Percentiles rank a stretch among this genome's conserved stretches.
These are phyloP conservation scores for Esperia sulphurella DNA, from an alignment of 2,888 invertebrate species.

Conservation along the genomic window DNA sequence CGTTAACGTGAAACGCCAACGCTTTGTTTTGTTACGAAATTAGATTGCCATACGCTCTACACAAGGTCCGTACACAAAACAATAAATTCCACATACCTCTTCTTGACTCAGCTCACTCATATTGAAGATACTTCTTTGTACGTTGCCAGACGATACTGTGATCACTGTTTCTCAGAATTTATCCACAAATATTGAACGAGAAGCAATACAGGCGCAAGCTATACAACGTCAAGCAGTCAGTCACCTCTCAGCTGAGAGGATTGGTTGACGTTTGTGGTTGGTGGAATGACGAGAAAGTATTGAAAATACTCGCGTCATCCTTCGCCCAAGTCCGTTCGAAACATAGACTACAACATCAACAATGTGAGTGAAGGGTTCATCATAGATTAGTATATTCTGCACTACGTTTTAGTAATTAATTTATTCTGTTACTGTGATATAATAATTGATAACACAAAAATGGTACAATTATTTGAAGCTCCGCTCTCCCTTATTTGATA, in stretches of 20 bases:
- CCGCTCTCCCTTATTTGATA: too few relatives aligned
- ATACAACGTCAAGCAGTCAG: slow-evolving; percentile 74
- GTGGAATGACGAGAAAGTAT: slow-evolving; percentile 70
- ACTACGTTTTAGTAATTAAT: too few relatives aligned
- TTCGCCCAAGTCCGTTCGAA: slow-evolving; percentile 27
- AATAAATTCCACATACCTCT: slow-evolving; percentile 84
- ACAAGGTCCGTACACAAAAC: slow-evolving; percentile 63
- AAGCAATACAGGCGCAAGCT: slow-evolving; percentile 56
- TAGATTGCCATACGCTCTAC: slow-evolving; percentile 72
- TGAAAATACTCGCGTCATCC: slow-evolving; percentile 78
- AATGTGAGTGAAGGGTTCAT: too few relatives aligned
- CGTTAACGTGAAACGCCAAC: slow-evolving; percentile 51
- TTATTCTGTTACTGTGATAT: too few relatives aligned
- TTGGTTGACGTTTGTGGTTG: slow-evolving; percentile 67
- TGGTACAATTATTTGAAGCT: too few relatives aligned
- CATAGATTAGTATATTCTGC: too few relatives aligned
- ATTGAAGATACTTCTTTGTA: slow-evolving; percentile 37
- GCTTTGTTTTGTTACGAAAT: slow-evolving; percentile 80
- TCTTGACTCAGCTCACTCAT: slow-evolving; percentile 94
- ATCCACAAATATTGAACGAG: slow-evolving; percentile 45
- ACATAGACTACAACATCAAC: slow-evolving; percentile 3
- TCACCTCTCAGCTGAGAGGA: slow-evolving; percentile 70
- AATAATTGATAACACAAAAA: too few relatives aligned
- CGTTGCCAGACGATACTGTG: slow-evolving; percentile 33
- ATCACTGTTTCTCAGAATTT: slow-evolving; percentile 49